Evolutionary conservation across 2,888 invertebrate species (phyloP), one percentile per base, ranked within the genome.

Genomic region (Entomobrya proxima): DNA sequence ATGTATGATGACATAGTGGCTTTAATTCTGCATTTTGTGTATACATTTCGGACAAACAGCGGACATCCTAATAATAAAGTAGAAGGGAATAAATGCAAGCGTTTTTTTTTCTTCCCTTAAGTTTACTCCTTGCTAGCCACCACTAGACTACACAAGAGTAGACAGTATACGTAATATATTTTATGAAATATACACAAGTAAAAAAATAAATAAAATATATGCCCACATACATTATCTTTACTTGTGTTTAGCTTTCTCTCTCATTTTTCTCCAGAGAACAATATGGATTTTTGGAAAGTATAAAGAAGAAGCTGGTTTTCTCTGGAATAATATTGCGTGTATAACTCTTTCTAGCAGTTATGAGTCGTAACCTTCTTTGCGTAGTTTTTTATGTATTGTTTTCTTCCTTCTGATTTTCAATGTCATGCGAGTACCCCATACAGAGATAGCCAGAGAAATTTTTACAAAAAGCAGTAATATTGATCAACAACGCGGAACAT

Each of bases 381-480:
- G 27, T 52, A 37, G 35, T 52, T 30, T 18, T n/a, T 50, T 35
- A 37, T 52, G 32, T 27, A 44, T 78, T 50, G 47, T 67, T n/a
- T n/a, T n/a, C n/a, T n/a, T n/a, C 67, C 32, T 32, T 58, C 61
- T 47, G 74, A 75, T 76, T 82, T 80, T 82, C 82, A 82, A 82
- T 82, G 82, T 76, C 76, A 76, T n/a, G n/a, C 75, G 76, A 76
- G 82, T 76, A 67, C 75, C 72, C 32, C 75, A 75, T n/a, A n/a
- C n/a, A n/a, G n/a, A n/a, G n/a, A n/a, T n/a, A n/a, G n/a, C n/a
- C n/a, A 44, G 44, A 44, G 44, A 15, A 15, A 44, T 15, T 52
- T 64, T 82, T 67, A 24, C 75, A 75, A 76, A n/a, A n/a, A n/a
- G n/a, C n/a, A n/a, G n/a, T n/a, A n/a, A 50, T 82, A 82, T 82